A percentile compares a stretch with the other conserved stretches of the same genome.
Evolutionary conservation across 2,888 invertebrate genomes (phyloP).

Genomic region (Drosophila fulvimacula): DNA sequence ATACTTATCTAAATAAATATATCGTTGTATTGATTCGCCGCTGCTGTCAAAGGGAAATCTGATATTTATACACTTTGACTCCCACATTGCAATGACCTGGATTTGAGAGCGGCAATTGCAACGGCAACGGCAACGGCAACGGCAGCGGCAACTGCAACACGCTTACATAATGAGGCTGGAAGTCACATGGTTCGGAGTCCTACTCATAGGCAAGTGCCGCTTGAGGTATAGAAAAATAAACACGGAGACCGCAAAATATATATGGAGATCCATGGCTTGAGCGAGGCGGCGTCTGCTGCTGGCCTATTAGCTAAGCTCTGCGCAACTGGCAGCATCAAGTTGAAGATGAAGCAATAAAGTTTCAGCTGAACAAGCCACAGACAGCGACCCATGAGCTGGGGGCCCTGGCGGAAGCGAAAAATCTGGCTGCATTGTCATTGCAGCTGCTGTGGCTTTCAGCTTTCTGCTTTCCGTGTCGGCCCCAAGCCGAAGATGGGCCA

Average conservation of each 20-base stretch:
- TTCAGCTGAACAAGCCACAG: conserved; percentile 13
- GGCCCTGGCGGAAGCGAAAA: conserved; percentile 37
- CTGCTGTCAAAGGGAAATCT: background rate
- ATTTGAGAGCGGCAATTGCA: background rate
- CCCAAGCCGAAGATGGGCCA: conserved; percentile 27
- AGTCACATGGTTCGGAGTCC: background rate
- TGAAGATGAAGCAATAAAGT: conserved; percentile 59
- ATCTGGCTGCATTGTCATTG: conserved; percentile 32
- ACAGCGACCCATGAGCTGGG: conserved; percentile 11
- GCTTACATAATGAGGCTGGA: conserved; percentile 37
- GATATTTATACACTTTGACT: conserved; percentile 1
- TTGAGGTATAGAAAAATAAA: conserved; percentile 31
- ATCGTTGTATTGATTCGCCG: background rate
- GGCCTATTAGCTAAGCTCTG: conserved; percentile 50
- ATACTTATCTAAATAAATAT: background rate
- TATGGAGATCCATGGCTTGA: conserved; percentile 41
- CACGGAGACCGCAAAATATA: conserved; percentile 17
- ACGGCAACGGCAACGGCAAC: background rate
- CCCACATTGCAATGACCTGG: conserved; percentile 11
- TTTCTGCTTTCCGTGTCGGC: conserved; percentile 14
- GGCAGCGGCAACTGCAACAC: background rate
- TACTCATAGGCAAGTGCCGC: conserved; percentile 28
- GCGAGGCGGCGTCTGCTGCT: conserved; percentile 33
- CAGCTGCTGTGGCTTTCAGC: conserved; percentile 13
- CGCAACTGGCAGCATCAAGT: conserved; percentile 28